Evolutionary conservation across 2,888 invertebrate genomes (phyloP).

Genomic region (Temnothorax rugatulus): DNA sequence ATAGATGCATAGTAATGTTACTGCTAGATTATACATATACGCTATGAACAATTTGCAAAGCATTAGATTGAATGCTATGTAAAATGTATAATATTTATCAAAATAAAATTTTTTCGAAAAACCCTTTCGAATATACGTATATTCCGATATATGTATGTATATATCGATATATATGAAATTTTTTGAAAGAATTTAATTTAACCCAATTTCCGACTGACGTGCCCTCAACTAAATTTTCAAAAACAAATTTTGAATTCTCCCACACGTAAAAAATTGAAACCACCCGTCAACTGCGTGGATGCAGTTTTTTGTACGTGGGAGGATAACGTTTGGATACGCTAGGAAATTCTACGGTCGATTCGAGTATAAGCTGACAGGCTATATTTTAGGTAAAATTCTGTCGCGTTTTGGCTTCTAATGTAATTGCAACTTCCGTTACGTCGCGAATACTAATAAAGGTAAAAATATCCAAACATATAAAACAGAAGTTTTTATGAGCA

Average conservation of each 20-base stretch:
- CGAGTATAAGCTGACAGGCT: constrained; percentile 20
- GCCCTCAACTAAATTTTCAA: constrained; percentile 9
- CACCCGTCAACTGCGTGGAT: not conserved
- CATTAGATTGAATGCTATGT: not conserved
- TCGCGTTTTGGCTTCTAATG: not conserved
- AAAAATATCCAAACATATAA: not conserved
- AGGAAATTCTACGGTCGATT: constrained; percentile 13
- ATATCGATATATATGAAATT: not conserved
- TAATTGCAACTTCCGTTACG: not conserved
- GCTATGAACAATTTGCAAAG: not conserved
- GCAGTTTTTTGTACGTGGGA: not conserved
- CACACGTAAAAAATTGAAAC: constrained; percentile 9
- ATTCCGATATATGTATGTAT: not conserved
- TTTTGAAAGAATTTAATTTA: constrained; percentile 13
- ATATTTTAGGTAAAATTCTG: constrained; percentile 23
- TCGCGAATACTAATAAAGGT: not conserved
- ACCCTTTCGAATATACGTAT: not conserved
- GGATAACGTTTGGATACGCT: not conserved
- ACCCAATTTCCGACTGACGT: constrained; percentile 22
- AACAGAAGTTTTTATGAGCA: not conserved
- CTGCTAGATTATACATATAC: not conserved
- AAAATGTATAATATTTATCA: not conserved
- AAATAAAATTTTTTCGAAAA: not conserved
- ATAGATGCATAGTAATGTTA: constrained; percentile 5
- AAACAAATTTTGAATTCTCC: constrained; percentile 18